phyloP scores from a whole-genome alignment of 1,140 invertebrate species.

The Fopius arisanus region DNA sequence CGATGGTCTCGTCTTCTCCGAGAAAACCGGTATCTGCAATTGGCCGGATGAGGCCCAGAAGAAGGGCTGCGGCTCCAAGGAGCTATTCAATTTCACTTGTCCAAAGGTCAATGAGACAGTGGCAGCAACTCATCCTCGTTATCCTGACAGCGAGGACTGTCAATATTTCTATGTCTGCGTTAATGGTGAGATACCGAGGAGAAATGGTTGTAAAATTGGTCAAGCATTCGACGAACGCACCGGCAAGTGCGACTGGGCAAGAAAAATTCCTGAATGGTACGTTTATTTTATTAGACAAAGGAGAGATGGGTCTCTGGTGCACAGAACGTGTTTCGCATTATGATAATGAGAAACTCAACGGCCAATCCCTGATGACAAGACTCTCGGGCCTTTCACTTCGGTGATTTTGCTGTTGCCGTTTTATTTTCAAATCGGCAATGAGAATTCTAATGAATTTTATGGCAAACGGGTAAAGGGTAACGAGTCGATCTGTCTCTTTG shows the following conservation, averaged over 20 bases:
- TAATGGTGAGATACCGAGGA: conserved; percentile 81
- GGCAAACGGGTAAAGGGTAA: too few species aligned
- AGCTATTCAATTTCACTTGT: conserved; percentile 86
- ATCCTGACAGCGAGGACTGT: conserved; percentile 88
- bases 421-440: too few species aligned
- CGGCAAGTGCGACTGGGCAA: conserved; percentile 86
- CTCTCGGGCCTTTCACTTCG: background rate
- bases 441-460: too few species aligned
- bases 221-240: conserved; percentile 88
- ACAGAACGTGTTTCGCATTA: background rate
- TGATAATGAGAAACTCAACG: background rate
- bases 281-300: conserved; percentile 30
- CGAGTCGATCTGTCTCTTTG: too few species aligned
- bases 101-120: conserved; percentile 78
- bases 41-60: conserved; percentile 92
- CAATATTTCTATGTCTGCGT: conserved; percentile 93
- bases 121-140: conserved; percentile 82
- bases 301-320: background rate
- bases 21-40: conserved; percentile 87
- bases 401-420: background rate
- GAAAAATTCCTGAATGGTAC: conserved; percentile 91
- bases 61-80: conserved; percentile 82
- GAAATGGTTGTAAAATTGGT: conserved; percentile 88
- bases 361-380: background rate
- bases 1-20: conserved; percentile 86